These are phyloP conservation scores for Himalopsyche japonica DNA, from an alignment of 2,888 invertebrate species.

Conservation along the genomic window DNA sequence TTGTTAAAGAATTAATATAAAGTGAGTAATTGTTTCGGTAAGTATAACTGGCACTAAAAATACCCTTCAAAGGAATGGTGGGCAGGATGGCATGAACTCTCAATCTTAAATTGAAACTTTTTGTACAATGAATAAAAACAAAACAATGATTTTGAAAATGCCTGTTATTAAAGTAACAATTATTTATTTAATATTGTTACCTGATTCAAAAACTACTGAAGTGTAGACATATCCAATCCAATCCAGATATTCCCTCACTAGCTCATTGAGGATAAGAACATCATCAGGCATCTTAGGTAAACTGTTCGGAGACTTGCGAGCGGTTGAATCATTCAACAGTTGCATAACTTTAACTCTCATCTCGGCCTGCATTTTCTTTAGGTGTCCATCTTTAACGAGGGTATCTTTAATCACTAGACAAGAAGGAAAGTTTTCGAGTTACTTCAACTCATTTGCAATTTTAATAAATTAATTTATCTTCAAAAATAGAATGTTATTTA, in stretches of 20 bases:
- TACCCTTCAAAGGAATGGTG: no score
- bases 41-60: no score
- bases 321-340: neutral
- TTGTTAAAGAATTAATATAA: no score
- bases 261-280: slow-evolving; percentile 63
- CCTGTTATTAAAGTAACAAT: no score
- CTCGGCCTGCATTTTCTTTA: slow-evolving; percentile 28
- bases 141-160: no score
- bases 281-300: neutral
- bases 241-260: slow-evolving; percentile 68
- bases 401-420: slow-evolving; percentile 16
- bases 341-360: slow-evolving; percentile 19
- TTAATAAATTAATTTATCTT: neutral
- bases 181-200: neutral
- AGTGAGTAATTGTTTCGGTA: no score
- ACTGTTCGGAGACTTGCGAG: neutral
- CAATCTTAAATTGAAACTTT: no score
- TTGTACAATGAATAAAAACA: no score
- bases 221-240: slow-evolving; percentile 75
- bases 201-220: slow-evolving; percentile 59
- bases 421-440: neutral
- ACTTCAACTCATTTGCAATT: neutral
- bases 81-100: no score
- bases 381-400: slow-evolving; percentile 15
- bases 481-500: no score